Evolutionary conservation across 2,113 vertebrate species (phyloP).

Genomic region (Piprites chloris): DNA sequence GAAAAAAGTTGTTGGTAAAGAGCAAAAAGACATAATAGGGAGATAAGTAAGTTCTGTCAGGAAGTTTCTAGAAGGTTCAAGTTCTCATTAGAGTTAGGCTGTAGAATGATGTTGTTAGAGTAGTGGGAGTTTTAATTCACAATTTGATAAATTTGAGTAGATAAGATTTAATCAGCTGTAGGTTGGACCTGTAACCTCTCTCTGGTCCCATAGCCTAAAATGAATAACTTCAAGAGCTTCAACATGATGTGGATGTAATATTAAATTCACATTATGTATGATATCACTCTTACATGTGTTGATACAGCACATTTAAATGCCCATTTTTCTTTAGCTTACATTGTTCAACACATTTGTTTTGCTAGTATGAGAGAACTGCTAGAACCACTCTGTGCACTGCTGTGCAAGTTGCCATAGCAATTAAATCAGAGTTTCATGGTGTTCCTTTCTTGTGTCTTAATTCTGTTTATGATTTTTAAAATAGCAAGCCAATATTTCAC

Average conservation of each 20-base stretch:
- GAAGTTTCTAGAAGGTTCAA: background rate
- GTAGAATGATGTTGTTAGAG: background rate
- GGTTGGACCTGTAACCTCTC: background rate
- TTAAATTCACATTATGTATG: constrained; percentile 37
- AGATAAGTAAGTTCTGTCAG: background rate
- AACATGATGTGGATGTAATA: background rate
- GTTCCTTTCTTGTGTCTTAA: constrained; percentile 19
- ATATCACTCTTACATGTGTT: constrained; percentile 44
- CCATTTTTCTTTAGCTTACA: constrained; percentile 57
- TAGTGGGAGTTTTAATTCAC: background rate
- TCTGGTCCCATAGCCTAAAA: background rate
- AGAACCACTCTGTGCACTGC: constrained; percentile 42
- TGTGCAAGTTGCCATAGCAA: constrained; percentile 54
- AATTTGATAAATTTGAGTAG: background rate
- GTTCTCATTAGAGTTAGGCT: background rate
- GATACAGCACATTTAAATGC: constrained; percentile 44
- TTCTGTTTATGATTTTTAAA: constrained; percentile 40
- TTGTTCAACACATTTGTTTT: constrained; percentile 60
- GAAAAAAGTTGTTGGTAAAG: background rate
- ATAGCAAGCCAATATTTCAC: background rate
- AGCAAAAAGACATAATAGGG: background rate
- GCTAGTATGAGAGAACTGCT: constrained; percentile 47
- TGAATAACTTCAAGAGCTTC: background rate
- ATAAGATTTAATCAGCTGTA: background rate
- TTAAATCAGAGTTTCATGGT: background rate